Base-by-base conservation (phyloP, 2,888 invertebrate genomes). In the Cyclophora albipunctata region DNA sequence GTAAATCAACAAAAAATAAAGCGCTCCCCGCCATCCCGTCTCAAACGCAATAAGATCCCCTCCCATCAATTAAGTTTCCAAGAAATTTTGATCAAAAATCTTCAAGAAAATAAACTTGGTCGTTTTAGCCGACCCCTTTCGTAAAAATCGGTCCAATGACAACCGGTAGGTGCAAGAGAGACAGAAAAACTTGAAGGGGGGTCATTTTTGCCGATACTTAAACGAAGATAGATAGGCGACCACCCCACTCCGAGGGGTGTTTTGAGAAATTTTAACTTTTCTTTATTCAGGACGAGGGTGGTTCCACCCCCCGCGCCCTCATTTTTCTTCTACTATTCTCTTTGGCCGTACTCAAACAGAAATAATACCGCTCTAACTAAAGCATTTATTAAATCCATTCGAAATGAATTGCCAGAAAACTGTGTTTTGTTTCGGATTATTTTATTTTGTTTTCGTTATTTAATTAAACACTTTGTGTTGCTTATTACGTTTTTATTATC, bases 231-330 rank as follows among this genome's bases (percentile, higher is more conserved):
- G 87, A 86, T 84, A 83, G 80, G 58, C 75, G 68, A 71, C 78
- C 75, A 77, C 67, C 80, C 78, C 54, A 50, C 48, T 55, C 48
- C 42, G 46, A 53, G 69, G 76, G 81, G 78, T 67, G 77, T 76
- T 82, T 79, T 75, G 81, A 84, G 85, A 85, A 85, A 87, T 88
- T 88, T 87, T 85, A 87, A 88, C 82, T 88, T 88, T 87, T 87
- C 87, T 87, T 88, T 88, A 87, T 87, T 84, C 85, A 77, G 72
- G 67, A 74, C 47, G 68, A 69, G 54, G 71, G 60, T 53, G 42
- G 48, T 20, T 20, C 51, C 52, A 48, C 58, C 57, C 61, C 63
- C 52, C 49, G 45, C 20, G 45, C 20, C n/a, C 49, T 67, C 73
- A 73, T 72, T 73, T 88, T 88, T 88, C 86, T 86, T 81, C 71